A percentile compares a stretch with the other conserved stretches of the same genome.
phyloP scores from a whole-genome alignment of 2,797 vertebrate genomes.

The Poeciliopsis gracilis region DNA sequence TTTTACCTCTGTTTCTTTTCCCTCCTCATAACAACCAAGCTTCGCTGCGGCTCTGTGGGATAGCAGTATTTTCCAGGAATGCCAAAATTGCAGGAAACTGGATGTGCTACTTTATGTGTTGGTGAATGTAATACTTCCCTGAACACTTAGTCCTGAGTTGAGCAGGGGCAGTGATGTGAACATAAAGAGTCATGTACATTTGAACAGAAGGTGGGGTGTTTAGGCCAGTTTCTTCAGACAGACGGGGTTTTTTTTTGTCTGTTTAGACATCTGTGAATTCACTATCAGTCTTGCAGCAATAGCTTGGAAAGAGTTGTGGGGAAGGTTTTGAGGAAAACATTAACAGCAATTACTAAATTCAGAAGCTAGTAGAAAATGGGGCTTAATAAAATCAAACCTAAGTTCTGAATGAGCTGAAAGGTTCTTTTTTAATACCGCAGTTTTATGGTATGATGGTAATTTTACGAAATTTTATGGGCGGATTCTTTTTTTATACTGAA shows the following conservation, averaged over 20 bases:
- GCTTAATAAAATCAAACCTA: background rate
- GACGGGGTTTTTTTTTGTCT: slow-evolving; percentile 56
- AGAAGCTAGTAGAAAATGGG: slow-evolving; percentile 31
- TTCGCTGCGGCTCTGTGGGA: slow-evolving; percentile 68
- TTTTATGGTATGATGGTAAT: background rate
- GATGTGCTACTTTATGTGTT: slow-evolving; percentile 82
- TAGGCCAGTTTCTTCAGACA: slow-evolving; percentile 70
- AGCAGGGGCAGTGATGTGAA: slow-evolving; percentile 63
- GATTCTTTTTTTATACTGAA: background rate
- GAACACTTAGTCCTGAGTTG: slow-evolving; percentile 64
- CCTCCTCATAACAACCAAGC: slow-evolving; percentile 55
- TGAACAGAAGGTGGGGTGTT: slow-evolving; percentile 73
- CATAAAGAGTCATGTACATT: slow-evolving; percentile 76
- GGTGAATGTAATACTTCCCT: slow-evolving; percentile 82
- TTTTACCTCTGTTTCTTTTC: slow-evolving; percentile 62
- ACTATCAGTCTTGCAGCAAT: slow-evolving; percentile 6
- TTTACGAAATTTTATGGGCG: background rate
- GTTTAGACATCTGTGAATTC: slow-evolving; percentile 56
- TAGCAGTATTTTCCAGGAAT: slow-evolving; percentile 72
- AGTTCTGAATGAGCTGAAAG: background rate
- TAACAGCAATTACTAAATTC: slow-evolving; percentile 31
- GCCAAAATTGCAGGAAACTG: slow-evolving; percentile 81
- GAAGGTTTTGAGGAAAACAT: slow-evolving; percentile 38
- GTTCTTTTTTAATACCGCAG: background rate
- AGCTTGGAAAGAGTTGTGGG: slow-evolving; percentile 24